Conservation (phyloP, 2,888 invertebrate species). For the Vanessa cardui region DNA sequence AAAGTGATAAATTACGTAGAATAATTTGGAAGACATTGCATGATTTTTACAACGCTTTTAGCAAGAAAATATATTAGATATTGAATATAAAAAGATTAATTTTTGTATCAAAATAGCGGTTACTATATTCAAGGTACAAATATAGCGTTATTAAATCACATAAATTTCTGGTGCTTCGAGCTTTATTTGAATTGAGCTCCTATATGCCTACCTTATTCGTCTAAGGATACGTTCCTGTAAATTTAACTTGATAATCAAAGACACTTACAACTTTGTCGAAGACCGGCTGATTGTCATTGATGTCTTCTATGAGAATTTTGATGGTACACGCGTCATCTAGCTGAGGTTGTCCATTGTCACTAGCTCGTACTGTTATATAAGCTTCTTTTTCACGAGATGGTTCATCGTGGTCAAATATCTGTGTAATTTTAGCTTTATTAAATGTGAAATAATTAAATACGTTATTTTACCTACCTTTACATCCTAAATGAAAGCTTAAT, state of each 20-base stretch:
- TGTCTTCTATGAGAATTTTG: conserved; percentile 93
- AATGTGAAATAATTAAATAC: conserved; percentile 9
- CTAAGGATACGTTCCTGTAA: conserved; percentile 4
- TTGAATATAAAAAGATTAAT: not conserved
- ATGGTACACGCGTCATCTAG: conserved; percentile 97
- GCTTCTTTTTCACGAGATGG: conserved; percentile 91
- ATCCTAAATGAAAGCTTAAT: conserved; percentile 26
- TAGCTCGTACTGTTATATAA: conserved; percentile 94
- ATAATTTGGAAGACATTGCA: conserved; percentile 34
- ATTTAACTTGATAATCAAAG: conserved; percentile 11
- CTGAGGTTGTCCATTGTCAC: conserved; percentile 95
- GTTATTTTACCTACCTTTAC: conserved; percentile 36
- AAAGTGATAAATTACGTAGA: conserved; percentile 25
- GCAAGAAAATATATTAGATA: conserved; percentile 17
- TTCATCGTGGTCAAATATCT: conserved; percentile 95
- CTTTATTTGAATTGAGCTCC: conserved; percentile 30
- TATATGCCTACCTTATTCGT: conserved; percentile 9
- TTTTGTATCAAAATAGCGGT: conserved; percentile 19
- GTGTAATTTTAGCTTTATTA: conserved; percentile 41
- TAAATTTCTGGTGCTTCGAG: conserved; percentile 22
- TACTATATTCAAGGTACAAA: conserved; percentile 12
- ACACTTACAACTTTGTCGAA: conserved; percentile 90
- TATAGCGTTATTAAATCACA: conserved; percentile 27
- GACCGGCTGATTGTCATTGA: conserved; percentile 94
- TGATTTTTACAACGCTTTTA: conserved; percentile 20